A percentile compares a stretch with the other conserved stretches of the same genome.
Evolutionary conservation across 2,888 invertebrate species (phyloP).

Genomic region (Tinea trinotella): DNA sequence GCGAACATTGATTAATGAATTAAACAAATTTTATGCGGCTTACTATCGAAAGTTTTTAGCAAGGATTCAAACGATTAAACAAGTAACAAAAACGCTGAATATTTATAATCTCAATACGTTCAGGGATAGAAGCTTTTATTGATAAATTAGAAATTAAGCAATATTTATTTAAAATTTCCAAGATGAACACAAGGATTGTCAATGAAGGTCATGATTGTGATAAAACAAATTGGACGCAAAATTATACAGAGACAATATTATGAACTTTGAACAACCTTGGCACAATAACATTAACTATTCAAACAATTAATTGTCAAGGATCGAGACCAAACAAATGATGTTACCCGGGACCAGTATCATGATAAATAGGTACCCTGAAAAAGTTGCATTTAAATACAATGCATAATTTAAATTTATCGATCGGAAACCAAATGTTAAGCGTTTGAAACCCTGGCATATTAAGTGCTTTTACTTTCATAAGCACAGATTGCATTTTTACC

Average conservation of each 20-base stretch:
- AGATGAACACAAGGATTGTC: conserved; percentile 6
- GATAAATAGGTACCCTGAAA: neutral
- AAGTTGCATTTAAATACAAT: neutral
- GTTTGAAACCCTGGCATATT: neutral
- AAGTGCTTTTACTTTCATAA: neutral
- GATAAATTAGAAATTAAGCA: neutral
- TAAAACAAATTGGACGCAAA: conserved; percentile 10
- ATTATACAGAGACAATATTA: neutral
- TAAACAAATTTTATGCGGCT: too few relatives aligned
- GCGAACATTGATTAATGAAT: too few relatives aligned
- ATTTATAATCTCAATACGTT: neutral
- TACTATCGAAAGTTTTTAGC: too few relatives aligned
- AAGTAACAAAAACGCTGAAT: too few relatives aligned
- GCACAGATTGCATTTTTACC: too few relatives aligned
- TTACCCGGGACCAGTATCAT: neutral
- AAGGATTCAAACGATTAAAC: too few relatives aligned
- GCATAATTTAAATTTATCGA: neutral
- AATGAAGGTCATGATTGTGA: conserved; percentile 7
- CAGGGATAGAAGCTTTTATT: neutral
- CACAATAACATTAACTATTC: conserved; percentile 59
- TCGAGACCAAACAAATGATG: neutral
- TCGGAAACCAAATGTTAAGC: neutral
- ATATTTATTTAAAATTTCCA: conserved; percentile 7
- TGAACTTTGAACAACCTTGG: conserved; percentile 43
- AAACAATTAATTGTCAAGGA: conserved; percentile 46